Base-by-base conservation (phyloP, 1,140 invertebrate species). In the Panagrolaimus sp. region DNA sequence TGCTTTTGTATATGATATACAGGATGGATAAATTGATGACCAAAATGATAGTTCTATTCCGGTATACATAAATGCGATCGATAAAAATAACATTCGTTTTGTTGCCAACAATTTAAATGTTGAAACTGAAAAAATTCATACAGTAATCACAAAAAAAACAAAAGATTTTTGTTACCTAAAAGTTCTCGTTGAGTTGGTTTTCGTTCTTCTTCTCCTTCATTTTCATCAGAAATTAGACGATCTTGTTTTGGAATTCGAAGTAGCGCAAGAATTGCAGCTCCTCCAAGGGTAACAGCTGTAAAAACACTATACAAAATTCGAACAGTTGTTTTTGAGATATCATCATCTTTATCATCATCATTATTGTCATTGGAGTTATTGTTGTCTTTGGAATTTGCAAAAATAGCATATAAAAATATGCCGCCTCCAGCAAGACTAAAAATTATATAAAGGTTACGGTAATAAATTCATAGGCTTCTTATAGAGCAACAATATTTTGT, bases 1-100 rank as follows among this genome's bases (percentile, higher is more conserved):
- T 24, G 45, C 48, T 21, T 71, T 63, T n/a, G 67, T 80, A 46
- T 65, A 76, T 44, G 71, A 21, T 12, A 79, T 77, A n/a, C 75
- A 70, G 7, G 78, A 81, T 14, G 78, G 79, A 62, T 77, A 79
- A 45, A 78, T 81, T 14, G 24, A 67, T 44, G 55, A 65, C 69
- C 74, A 79, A 43, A 78, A 78, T 28, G 67, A 74, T 21, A 78
- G 73, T 64, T 73, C 69, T 14, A 79, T 71, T 14, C 78, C 78
- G 10, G 76, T 77, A 55, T 79, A 82, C 21, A 69, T 63, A 67
- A 79, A 79, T 0, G 67, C 72, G n/a, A 82, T 9, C 3, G 46
- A 52, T 62, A 79, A 46, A 38, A 76, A 52, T 10, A 69, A 9
- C 79, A 79, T 81, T 55, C 65, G 58, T 24, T 28, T 21, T 21